Percentiles rank a stretch among this genome's conserved stretches.
phyloP scores from a whole-genome alignment of 2,797 vertebrate genomes.

The Syngnathus acus region DNA sequence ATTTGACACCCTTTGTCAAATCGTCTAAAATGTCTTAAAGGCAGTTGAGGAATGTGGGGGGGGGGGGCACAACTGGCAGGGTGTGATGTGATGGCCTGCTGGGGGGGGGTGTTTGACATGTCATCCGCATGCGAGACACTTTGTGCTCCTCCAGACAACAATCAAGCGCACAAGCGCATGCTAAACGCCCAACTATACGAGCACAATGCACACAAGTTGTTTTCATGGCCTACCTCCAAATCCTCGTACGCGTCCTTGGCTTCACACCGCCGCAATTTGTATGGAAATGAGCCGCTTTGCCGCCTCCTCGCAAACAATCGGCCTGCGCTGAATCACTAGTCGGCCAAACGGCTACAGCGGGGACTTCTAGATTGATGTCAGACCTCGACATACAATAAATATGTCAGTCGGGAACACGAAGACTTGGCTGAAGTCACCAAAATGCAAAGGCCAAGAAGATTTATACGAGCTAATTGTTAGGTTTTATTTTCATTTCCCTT shows the following conservation, averaged over 20 bases:
- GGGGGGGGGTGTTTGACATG: constrained; percentile 23
- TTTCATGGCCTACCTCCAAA: not conserved
- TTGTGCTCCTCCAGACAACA: constrained; percentile 26
- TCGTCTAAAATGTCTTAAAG: not conserved
- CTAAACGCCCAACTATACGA: constrained; percentile 6
- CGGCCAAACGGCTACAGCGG: constrained; percentile 35
- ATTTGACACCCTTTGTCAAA: not conserved
- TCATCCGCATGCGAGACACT: constrained; percentile 43
- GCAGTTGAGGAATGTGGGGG: constrained; percentile 54
- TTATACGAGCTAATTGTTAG: not conserved
- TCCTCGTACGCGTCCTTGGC: constrained; percentile 3
- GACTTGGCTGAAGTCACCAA: constrained; percentile 17
- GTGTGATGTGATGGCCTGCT: constrained; percentile 23
- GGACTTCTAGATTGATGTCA: constrained; percentile 45
- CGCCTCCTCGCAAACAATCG: constrained; percentile 31
- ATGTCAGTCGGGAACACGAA: constrained; percentile 31
- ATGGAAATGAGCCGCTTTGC: constrained; percentile 60
- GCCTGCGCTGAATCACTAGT: constrained; percentile 54
- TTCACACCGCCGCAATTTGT: constrained; percentile 43
- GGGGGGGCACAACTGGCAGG: constrained; percentile 60
- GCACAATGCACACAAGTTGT: not conserved
- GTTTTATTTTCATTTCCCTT: constrained; percentile 1
- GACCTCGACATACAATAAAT: constrained; percentile 55
- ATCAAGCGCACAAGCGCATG: constrained; percentile 40
- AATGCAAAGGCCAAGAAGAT: not conserved